Evolutionary conservation across 2,797 vertebrate species (phyloP).

Genomic region (Glossophaga mutica): DNA sequence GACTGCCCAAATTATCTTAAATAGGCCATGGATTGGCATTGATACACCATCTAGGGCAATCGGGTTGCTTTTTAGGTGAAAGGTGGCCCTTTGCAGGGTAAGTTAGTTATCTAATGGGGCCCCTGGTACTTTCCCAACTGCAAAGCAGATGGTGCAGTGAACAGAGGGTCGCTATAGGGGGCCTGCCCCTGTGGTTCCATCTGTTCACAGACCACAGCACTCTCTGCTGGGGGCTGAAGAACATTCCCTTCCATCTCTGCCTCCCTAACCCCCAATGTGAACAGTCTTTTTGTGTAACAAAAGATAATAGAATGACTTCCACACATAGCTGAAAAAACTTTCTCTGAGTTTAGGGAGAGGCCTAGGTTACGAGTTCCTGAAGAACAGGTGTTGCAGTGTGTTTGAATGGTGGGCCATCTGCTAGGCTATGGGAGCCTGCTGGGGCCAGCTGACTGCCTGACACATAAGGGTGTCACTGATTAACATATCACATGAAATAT

Average conservation of each 20-base stretch:
- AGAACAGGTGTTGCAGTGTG: slow-evolving; percentile 6
- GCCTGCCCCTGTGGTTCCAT: background rate
- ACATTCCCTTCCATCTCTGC: background rate
- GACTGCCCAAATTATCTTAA: background rate
- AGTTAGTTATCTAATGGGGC: background rate
- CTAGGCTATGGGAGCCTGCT: background rate
- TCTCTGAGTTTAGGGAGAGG: background rate
- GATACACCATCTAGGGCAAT: background rate
- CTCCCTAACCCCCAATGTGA: background rate
- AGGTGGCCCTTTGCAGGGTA: background rate
- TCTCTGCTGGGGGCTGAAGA: background rate
- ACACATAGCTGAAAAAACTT: background rate
- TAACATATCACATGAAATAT: slow-evolving; percentile 24
- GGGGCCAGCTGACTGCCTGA: slow-evolving; percentile 35
- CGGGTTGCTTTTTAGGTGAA: slow-evolving; percentile 13
- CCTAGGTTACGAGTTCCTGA: background rate
- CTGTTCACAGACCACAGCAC: background rate
- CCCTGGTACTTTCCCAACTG: slow-evolving; percentile 3
- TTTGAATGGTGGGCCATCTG: slow-evolving; percentile 50
- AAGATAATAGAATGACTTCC: background rate
- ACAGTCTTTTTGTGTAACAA: background rate
- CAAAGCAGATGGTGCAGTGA: background rate
- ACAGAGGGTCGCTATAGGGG: background rate
- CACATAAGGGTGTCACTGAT: slow-evolving; percentile 10
- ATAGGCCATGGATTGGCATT: background rate